These are phyloP conservation scores for Alaudala cheleensis DNA, from an alignment of 2,113 vertebrate species.

Conservation along the genomic window DNA sequence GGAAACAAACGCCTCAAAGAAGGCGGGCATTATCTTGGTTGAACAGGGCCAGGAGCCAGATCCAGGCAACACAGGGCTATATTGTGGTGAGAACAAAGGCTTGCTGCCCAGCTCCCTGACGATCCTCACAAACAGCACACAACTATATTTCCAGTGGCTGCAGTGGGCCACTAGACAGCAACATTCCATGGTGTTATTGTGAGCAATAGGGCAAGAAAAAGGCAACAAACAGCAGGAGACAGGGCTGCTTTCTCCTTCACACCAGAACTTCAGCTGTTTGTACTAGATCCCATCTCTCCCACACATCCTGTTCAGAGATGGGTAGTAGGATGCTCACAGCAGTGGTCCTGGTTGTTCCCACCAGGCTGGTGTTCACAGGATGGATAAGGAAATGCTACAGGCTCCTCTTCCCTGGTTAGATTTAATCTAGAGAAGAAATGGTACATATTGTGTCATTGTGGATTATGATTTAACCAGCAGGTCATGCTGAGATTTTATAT, in stretches of 20 bases:
- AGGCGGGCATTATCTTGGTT: background rate
- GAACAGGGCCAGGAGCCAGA: background rate
- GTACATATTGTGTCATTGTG: background rate
- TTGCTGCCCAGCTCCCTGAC: background rate
- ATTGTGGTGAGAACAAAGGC: background rate
- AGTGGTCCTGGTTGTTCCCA: background rate
- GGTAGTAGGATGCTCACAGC: background rate
- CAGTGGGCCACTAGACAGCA: background rate
- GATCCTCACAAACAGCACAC: background rate
- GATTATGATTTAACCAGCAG: background rate
- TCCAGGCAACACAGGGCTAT: fast-evolving
- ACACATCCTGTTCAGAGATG: background rate
- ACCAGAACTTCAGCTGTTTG: background rate
- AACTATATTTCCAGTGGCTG: background rate
- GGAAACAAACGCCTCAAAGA: background rate
- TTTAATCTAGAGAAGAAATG: background rate
- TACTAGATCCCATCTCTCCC: background rate
- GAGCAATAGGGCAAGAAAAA: background rate
- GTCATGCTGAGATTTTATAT: background rate
- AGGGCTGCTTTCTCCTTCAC: background rate
- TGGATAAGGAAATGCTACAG: background rate
- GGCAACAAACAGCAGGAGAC: background rate
- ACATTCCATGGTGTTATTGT: too few relatives aligned
- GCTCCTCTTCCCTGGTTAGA: background rate
- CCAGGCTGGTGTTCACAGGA: background rate